Percentiles rank a stretch among this genome's conserved stretches.
These are phyloP conservation scores for Astreopora myriophthalma DNA, from an alignment of 64 coral and sea anemone species.

Conservation along the genomic window DNA sequence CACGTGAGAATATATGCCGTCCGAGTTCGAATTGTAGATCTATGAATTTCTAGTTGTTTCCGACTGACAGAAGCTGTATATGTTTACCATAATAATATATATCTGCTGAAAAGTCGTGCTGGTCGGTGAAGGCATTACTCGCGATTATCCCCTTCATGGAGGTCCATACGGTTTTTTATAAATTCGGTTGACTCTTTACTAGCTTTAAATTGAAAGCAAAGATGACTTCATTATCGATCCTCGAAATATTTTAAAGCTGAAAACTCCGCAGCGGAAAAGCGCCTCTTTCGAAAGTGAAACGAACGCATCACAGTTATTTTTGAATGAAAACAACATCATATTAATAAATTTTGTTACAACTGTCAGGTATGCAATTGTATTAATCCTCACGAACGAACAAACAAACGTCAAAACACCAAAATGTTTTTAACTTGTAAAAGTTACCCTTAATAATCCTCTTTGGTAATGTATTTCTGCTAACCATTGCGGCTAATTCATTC, in stretches of 20 bases:
- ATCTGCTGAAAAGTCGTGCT: not conserved
- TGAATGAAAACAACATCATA: constrained; percentile 38
- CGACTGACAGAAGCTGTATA: not conserved
- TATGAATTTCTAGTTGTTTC: not conserved
- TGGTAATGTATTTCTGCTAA: not conserved
- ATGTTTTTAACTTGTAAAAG: not conserved
- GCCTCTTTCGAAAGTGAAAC: constrained; percentile 16
- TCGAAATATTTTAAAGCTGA: not conserved
- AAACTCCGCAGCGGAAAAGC: not conserved
- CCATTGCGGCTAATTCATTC: not conserved
- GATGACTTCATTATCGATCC: not conserved
- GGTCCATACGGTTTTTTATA: not conserved
- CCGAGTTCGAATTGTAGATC: not conserved
- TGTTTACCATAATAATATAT: not conserved
- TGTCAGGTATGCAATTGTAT: not conserved
- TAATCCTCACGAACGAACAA: not conserved
- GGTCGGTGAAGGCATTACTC: not conserved
- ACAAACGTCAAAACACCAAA: not conserved
- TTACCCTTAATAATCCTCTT: not conserved
- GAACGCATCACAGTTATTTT: constrained; percentile 31
- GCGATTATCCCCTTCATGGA: not conserved
- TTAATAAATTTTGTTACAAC: constrained; percentile 18
- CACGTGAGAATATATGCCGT: not conserved
- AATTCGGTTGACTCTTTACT: not conserved
- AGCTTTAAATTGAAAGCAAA: not conserved